Conservation (phyloP, 1,140 invertebrate species). For the Lordiphosa mommai region DNA sequence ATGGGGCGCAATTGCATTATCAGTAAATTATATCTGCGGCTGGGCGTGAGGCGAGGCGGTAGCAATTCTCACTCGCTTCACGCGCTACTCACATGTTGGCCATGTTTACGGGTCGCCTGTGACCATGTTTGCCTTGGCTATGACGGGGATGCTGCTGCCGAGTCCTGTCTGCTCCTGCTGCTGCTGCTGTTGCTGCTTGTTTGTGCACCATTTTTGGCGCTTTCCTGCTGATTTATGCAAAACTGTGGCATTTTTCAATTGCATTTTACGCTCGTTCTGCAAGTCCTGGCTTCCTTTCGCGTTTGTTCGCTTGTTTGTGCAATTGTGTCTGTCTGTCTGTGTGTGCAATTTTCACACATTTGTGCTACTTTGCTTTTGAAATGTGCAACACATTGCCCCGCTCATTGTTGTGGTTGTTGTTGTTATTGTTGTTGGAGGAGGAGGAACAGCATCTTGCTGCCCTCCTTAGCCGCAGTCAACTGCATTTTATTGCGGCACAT, state of each 20-base stretch:
- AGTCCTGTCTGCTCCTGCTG: constrained; percentile 2
- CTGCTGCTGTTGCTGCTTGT: constrained; percentile 31
- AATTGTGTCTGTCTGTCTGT: constrained; percentile 18
- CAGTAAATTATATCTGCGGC: constrained; percentile 73
- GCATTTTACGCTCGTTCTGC: constrained; percentile 59
- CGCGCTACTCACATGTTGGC: constrained; percentile 30
- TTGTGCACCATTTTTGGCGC: constrained; percentile 64
- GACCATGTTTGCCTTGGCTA: constrained; percentile 38
- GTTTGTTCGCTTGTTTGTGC: constrained; percentile 42
- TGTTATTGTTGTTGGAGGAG: constrained; percentile 12
- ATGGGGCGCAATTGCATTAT: constrained; percentile 50
- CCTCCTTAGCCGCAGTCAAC: constrained; percentile 31
- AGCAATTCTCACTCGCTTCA: constrained; percentile 2
- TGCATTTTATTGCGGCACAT: constrained; percentile 64
- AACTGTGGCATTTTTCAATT: constrained; percentile 75
- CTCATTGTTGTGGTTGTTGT: constrained; percentile 31
- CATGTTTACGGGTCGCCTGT: constrained; percentile 63
- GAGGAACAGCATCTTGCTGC: constrained; percentile 35
- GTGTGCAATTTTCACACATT: constrained; percentile 66
- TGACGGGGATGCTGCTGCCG: constrained; percentile 14
- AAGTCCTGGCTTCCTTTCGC: constrained; percentile 38
- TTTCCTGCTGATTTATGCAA: constrained; percentile 76
- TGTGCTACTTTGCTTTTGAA: constrained; percentile 68
- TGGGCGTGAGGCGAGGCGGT: constrained; percentile 7
- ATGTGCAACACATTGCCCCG: constrained; percentile 69